These are phyloP conservation scores for Semicossyphus pulcher DNA, from an alignment of 2,113 vertebrate genomes.

Conservation along the genomic window DNA sequence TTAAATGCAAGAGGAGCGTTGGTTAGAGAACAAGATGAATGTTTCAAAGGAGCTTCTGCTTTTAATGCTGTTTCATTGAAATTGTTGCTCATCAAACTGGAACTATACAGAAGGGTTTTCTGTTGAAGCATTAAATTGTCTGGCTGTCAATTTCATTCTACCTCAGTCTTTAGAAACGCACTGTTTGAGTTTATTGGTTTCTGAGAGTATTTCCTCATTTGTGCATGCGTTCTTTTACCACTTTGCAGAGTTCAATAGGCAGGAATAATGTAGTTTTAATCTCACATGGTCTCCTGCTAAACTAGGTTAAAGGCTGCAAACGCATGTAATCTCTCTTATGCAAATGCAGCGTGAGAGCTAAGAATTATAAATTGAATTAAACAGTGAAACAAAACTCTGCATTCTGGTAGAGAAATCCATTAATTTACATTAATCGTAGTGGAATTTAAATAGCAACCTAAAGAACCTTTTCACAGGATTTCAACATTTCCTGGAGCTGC, in stretches of 20 bases:
- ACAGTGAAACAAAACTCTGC: slow-evolving; percentile 31
- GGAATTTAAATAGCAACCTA: slow-evolving; percentile 20
- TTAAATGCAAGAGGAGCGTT: neutral
- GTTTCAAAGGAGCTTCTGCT: slow-evolving; percentile 28
- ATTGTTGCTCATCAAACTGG: slow-evolving; percentile 40
- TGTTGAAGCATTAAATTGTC: slow-evolving; percentile 32
- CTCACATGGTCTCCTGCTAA: slow-evolving; percentile 13
- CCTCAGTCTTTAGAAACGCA: slow-evolving; percentile 28
- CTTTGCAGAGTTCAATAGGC: slow-evolving; percentile 38
- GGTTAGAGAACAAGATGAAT: slow-evolving; percentile 14
- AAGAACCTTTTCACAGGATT: neutral
- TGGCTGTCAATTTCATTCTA: slow-evolving; percentile 37
- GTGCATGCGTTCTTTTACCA: slow-evolving; percentile 17
- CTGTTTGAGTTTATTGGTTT: slow-evolving; percentile 32
- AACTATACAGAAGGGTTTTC: slow-evolving; percentile 10
- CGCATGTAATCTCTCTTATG: neutral
- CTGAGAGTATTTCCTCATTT: slow-evolving; percentile 24
- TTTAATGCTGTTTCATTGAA: slow-evolving; percentile 31
- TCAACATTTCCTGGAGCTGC: slow-evolving; percentile 13
- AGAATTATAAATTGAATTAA: slow-evolving; percentile 9
- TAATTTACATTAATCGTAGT: slow-evolving; percentile 28
- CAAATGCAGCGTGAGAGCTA: slow-evolving; percentile 19
- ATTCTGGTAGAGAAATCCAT: slow-evolving; percentile 16
- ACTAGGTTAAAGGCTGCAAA: slow-evolving; percentile 11
- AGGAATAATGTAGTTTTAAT: slow-evolving; percentile 38